Evolutionary conservation across 1,140 invertebrate species (phyloP), one percentile per base, ranked within the genome.

Genomic region (Tetragonula clypearis): DNA sequence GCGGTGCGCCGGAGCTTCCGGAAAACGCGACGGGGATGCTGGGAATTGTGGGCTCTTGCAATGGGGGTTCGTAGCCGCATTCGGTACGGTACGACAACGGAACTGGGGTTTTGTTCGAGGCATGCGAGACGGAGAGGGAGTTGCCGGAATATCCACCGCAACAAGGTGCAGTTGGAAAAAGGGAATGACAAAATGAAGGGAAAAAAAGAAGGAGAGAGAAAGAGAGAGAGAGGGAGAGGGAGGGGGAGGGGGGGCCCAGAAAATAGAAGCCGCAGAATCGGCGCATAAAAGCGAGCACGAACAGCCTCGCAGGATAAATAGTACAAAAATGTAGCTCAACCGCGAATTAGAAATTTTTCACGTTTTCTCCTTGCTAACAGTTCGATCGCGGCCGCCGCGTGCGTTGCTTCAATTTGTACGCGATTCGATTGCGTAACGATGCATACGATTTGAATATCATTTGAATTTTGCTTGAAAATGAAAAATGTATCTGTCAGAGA

Each of bases 51-150:
- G 76, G 77, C 56, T 84, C 56, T 84, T 82, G 87, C 75, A 77
- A 73, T 41, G 62, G 73, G 41, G 82, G 77, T 85, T 35, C 35
- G 60, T 72, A 49, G 41, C 41, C 87, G 86, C 86, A 80, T 85
- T 88, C 79, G 86, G 84, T 86, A 79, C 53, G 82, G 66, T 65
- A 85, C 75, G 84, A 78, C 79, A 76, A 86, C 87, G 88, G 72
- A 78, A 71, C 77, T 53, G 80, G 84, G 87, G 88, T 88, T 89
- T 89, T 89, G 87, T 89, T 88, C 87, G 84, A 86, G 75, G 84
- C 71, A 86, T 69, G 87, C 84, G 65, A 56, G 84, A 55, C 41
- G 41, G 41, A 49, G 41, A 49, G 6, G 6, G 41, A 8, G 68
- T 66, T 68, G 87, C 69, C 71, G 87, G 73, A 79, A 88, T 82